Evolutionary conservation across 2,113 vertebrate genomes (phyloP).

Genomic region (Protobothrops mucrosquamatus): DNA sequence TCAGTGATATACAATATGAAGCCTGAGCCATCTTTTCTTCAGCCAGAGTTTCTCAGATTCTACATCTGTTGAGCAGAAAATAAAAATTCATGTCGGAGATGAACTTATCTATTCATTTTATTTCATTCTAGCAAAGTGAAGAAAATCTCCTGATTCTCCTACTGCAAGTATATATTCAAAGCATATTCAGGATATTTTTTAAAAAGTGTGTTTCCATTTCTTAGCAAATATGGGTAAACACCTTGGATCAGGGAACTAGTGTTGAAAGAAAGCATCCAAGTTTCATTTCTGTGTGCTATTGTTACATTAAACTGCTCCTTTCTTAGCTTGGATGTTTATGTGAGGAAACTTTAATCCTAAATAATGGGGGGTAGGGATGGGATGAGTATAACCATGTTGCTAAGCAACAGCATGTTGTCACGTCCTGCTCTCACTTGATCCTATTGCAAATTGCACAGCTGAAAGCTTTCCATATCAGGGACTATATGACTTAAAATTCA

Average conservation of each 20-base stretch:
- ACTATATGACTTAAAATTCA: not conserved
- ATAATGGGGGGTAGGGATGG: not conserved
- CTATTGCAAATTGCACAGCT: constrained; percentile 13
- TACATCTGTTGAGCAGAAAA: not conserved
- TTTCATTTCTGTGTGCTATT: not conserved
- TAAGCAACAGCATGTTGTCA: not conserved
- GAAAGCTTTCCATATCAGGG: constrained; percentile 5
- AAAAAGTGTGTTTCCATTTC: not conserved
- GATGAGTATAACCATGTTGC: not conserved
- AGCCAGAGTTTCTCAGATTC: not conserved
- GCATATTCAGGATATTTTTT: not conserved
- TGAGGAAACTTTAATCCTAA: not conserved
- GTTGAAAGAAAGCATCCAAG: not conserved
- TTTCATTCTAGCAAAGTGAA: not conserved
- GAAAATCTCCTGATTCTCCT: not conserved
- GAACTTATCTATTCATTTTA: not conserved
- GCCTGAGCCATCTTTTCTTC: not conserved
- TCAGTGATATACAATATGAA: not conserved
- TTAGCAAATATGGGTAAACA: not conserved
- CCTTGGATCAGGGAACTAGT: not conserved
- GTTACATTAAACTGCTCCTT: not conserved
- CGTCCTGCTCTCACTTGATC: not conserved
- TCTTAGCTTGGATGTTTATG: not conserved
- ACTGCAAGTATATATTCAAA: not conserved
- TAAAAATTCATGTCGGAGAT: not conserved